These are phyloP conservation scores for Drosophila eohydei DNA, from an alignment of 2,888 invertebrate species.

Conservation along the genomic window DNA sequence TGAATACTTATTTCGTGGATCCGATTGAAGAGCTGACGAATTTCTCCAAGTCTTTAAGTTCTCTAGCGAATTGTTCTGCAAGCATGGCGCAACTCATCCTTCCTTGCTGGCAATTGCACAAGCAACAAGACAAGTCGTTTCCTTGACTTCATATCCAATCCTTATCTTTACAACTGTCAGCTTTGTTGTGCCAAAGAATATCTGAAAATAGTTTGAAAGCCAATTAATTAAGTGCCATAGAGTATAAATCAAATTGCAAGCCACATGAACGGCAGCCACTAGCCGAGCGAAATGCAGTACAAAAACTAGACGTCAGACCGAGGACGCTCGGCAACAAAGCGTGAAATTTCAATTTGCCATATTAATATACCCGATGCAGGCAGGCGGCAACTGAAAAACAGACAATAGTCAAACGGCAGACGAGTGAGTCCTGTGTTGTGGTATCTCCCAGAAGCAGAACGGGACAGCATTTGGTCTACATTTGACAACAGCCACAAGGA, in stretches of 20 bases:
- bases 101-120: not conserved
- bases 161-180: constrained; percentile 2
- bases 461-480: constrained; percentile 69
- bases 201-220: not conserved
- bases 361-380: constrained; percentile 68
- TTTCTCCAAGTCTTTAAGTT: not conserved
- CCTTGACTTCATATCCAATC: not conserved
- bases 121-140: not conserved
- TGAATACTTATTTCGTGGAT: not conserved
- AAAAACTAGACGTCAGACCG: constrained; percentile 11
- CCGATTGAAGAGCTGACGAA: not conserved
- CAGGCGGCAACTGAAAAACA: constrained; percentile 38
- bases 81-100: not conserved
- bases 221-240: constrained; percentile 22
- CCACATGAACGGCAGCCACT: constrained; percentile 1
- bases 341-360: constrained; percentile 76
- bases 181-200: not conserved
- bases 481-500: constrained; percentile 63
- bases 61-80: not conserved
- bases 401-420: constrained; percentile 35
- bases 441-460: constrained; percentile 33
- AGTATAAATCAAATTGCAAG: constrained; percentile 23
- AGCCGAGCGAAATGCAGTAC: not conserved
- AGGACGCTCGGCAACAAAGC: constrained; percentile 48
- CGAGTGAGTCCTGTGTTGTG: constrained; percentile 10